A percentile compares a stretch with the other conserved stretches of the same genome.
Evolutionary conservation across 2,797 vertebrate genomes (phyloP).

Genomic region (Melanotaenia nigrans): DNA sequence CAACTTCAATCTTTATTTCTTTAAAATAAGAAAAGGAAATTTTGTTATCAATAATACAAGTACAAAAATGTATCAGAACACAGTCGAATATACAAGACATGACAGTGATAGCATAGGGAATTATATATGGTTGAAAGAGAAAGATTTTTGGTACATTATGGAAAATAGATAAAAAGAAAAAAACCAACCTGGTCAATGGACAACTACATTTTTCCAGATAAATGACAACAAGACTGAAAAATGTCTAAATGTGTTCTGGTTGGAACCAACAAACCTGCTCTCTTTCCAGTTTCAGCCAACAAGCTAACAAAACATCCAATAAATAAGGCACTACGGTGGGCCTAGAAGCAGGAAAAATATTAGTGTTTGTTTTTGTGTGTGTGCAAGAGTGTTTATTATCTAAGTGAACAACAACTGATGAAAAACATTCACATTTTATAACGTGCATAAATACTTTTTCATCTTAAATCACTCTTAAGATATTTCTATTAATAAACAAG

Average conservation of each 20-base stretch:
- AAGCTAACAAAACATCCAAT: conserved; percentile 65
- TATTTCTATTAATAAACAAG: conserved; percentile 70
- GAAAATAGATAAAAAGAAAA: conserved; percentile 25
- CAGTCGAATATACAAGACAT: conserved; percentile 89
- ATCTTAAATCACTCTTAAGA: conserved; percentile 74
- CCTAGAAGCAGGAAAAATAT: conserved; percentile 33
- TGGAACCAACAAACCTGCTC: conserved; percentile 53
- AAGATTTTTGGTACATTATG: conserved; percentile 56
- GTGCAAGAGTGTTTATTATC: conserved; percentile 33
- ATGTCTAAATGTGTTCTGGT: conserved; percentile 39
- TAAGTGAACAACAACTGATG: conserved; percentile 50
- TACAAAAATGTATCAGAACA: conserved; percentile 86
- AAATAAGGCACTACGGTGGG: conserved; percentile 75
- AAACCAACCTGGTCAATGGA: conserved; percentile 28
- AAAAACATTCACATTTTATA: conserved; percentile 73
- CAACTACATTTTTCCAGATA: conserved; percentile 26
- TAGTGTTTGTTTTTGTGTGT: conserved; percentile 9
- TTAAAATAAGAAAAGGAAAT: conserved; percentile 92
- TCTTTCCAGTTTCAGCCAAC: conserved; percentile 70
- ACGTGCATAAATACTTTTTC: conserved; percentile 79
- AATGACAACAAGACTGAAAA: conserved; percentile 23
- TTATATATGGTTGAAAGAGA: conserved; percentile 64
- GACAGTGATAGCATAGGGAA: conserved; percentile 70
- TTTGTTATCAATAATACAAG: conserved; percentile 88
- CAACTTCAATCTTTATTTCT: conserved; percentile 93